Evolutionary conservation across 1,140 invertebrate species (phyloP), one percentile per base, ranked within the genome.

Genomic region (Nylanderia fulva): DNA sequence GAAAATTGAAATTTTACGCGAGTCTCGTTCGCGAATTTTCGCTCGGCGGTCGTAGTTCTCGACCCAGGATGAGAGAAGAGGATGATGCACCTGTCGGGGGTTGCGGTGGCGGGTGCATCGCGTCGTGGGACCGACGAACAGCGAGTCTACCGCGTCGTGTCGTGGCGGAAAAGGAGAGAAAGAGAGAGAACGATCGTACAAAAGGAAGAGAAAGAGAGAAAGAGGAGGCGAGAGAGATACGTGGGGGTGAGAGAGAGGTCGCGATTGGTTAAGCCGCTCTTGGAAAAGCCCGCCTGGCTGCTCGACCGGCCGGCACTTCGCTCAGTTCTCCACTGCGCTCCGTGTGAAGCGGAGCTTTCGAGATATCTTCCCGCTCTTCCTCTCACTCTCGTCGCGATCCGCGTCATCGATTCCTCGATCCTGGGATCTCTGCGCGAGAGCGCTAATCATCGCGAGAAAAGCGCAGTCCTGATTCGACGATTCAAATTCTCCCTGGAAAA

Each of bases 261-360:
- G 88, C 83, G 88, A 92, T 92, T 91, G 91, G 91, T 90, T 89
- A 91, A 91, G 85, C 87, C 85, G 86, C 86, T 88, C 88, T 88
- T 88, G 89, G 90, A 90, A 91, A 91, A 90, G 88, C 89, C 86
- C 87, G 89, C 80, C 87, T 90, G 88, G 86, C 66, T 85, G 85
- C 88, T 87, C 90, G 88, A 86, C 92, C 91, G 91, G 91, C 91
- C 90, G 91, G 92, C 88, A 91, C 88, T 87, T 88, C 64, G 88
- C 86, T 92, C 91, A 92, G 92, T 92, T 88, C 91, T 90, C 87
- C 85, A 89, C 91, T 89, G 90, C 86, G 88, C 88, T 92, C 85
- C 88, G 89, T 90, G 85, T 86, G 84, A 92, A 85, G 63, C 88
- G 87, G 88, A 90, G 88, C 89, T 90, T 90, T 88, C 68, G 84